Evolutionary conservation across 1,140 invertebrate genomes (phyloP), one percentile per base, ranked within the genome.

Genomic region (Mycetomoellerius zeteki): DNA sequence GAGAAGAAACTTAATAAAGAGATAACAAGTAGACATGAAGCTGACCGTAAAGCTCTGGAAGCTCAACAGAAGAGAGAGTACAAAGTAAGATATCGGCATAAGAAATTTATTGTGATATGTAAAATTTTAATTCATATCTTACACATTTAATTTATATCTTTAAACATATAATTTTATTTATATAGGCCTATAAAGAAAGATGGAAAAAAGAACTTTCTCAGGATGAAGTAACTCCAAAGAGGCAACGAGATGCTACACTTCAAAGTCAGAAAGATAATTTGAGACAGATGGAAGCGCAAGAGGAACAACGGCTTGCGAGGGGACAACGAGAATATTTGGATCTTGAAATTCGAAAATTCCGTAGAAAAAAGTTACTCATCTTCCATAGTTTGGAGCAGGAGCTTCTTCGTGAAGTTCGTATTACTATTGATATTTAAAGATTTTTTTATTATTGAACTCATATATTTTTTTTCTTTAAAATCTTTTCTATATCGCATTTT

Each of bases 1-100:
- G 99, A 99, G 94, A 99, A 99, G 96, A 99, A 99, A 95, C 95
- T 99, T 85, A 96, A 98, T 56, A 99, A 99, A 96, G 98, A 99
- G 92, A 99, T 99, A 89, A 97, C 97, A 8, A 96, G 97, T 85
- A 96, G 97, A 90, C 99, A 99, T 91, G 98, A 99, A 88, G 97
- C 97, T 87, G 99, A 99, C 93, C 96, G 98, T 69, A 98, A 98
- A 94, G 97, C 97, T 54, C 98, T 99, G 93, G 97, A 98, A 94
- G 96, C 97, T 82, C 98, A 99, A 92, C 98, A 99, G 95, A 99
- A 99, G 96, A 98, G 98, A 94, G 99, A 99, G 95, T 99, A 99
- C 96, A 99, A 99, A 95, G 95, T 95, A 91, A 67, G 76, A 43
- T 77, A 2, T 19, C n/a, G 7, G 24, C 47, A 37, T 37, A 3